These are phyloP conservation scores for Torymus auratus DNA, from an alignment of 2,888 invertebrate species.

Conservation along the genomic window DNA sequence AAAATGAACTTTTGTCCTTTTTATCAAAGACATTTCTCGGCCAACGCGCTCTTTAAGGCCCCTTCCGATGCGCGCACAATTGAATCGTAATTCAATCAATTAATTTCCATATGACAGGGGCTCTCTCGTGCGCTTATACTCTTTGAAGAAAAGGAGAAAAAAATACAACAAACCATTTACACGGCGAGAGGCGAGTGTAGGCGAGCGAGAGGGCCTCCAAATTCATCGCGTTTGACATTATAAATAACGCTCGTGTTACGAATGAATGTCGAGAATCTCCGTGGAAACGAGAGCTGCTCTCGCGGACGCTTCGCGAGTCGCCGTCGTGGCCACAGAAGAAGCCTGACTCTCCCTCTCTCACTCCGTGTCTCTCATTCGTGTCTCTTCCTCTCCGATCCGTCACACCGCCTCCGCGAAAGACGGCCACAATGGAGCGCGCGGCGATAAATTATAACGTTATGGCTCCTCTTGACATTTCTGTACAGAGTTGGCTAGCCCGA, in stretches of 20 bases:
- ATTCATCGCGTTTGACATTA: slow-evolving; percentile 44
- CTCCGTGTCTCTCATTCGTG: slow-evolving; percentile 40
- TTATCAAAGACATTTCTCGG: too few species aligned
- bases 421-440: slow-evolving; percentile 70
- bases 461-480: slow-evolving; percentile 73
- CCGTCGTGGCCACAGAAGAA: slow-evolving; percentile 33
- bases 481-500: slow-evolving; percentile 73
- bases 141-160: too few species aligned
- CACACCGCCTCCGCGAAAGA: slow-evolving; percentile 73
- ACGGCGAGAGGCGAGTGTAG: too few species aligned
- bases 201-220: slow-evolving; percentile 2
- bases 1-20: too few species aligned
- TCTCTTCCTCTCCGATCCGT: slow-evolving; percentile 70
- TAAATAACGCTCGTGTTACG: slow-evolving; percentile 46
- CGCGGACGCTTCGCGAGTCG: background rate
- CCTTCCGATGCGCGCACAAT: background rate
- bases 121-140: too few species aligned
- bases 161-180: too few species aligned
- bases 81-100: slow-evolving; percentile 1
- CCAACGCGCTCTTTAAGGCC: too few species aligned
- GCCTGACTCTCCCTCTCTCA: slow-evolving; percentile 24
- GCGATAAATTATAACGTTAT: slow-evolving; percentile 76
- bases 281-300: slow-evolving; percentile 41
- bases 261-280: slow-evolving; percentile 38
- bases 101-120: background rate